A percentile compares a stretch with the other conserved stretches of the same genome.
Conservation (phyloP, 2,113 vertebrate genomes). For the Synchiropus splendidus region DNA sequence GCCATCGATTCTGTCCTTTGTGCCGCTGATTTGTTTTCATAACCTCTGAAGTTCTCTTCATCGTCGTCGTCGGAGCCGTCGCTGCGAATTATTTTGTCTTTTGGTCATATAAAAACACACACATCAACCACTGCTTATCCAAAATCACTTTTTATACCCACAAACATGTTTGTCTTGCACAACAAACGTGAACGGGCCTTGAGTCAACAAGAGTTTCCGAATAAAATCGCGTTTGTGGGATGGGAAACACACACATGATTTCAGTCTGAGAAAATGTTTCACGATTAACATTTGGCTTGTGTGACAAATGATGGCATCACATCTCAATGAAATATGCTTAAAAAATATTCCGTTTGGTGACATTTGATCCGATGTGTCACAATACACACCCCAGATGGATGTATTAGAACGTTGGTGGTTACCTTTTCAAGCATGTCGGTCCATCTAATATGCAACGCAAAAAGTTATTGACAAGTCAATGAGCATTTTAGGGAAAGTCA, state of each 20-base stretch:
- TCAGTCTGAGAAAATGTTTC: no score
- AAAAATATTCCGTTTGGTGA: no score
- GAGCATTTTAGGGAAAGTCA: no score
- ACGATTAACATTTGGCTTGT: no score
- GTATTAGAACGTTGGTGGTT: no score
- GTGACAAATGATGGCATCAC: no score
- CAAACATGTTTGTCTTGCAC: neutral
- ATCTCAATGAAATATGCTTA: no score
- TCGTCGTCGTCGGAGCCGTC: neutral
- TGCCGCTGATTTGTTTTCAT: neutral
- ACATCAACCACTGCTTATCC: neutral
- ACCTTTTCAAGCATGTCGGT: no score
- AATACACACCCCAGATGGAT: no score
- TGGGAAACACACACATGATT: neutral
- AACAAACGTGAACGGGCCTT: neutral
- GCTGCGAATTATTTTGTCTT: slow-evolving; percentile 1
- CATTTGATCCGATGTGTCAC: no score
- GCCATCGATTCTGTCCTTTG: neutral
- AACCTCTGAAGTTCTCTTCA: slow-evolving; percentile 1
- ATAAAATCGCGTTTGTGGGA: neutral
- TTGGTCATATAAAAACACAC: slow-evolving; percentile 4
- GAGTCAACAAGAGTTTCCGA: accelerated
- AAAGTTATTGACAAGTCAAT: no score
- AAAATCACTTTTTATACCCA: neutral
- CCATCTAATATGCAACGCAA: no score